phyloP scores from a whole-genome alignment of 2,113 vertebrate species.

The Peromyscus leucopus region DNA sequence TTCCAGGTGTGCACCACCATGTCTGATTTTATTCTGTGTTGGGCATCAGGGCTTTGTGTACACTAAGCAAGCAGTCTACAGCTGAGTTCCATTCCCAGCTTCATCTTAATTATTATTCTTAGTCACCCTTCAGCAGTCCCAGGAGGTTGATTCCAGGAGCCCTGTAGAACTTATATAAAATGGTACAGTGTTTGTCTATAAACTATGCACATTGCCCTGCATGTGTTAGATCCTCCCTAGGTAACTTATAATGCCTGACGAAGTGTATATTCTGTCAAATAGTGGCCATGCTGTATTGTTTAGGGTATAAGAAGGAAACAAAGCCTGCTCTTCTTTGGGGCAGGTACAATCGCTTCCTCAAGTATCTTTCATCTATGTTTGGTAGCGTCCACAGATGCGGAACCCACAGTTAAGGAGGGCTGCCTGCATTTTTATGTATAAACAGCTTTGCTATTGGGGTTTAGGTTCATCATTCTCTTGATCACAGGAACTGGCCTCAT shows the following conservation, averaged over 20 bases:
- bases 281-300: not conserved
- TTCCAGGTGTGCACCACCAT: not conserved
- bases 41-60: too few species aligned
- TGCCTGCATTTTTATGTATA: not conserved
- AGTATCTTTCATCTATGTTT: not conserved
- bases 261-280: too few species aligned
- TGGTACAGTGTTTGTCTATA: not conserved
- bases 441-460: not conserved
- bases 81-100: not conserved
- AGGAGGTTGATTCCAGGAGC: not conserved
- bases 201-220: not conserved
- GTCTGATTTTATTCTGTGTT: not conserved
- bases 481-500: not conserved
- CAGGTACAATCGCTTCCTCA: not conserved
- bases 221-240: not conserved
- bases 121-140: not conserved
- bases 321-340: not conserved
- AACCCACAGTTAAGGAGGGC: not conserved
- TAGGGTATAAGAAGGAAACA: not conserved
- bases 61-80: not conserved
- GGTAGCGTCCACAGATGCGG: not conserved
- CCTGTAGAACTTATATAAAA: not conserved
- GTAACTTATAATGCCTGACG: not conserved
- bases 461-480: not conserved
- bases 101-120: not conserved